Percentiles rank a stretch among this genome's conserved stretches.
phyloP scores from a whole-genome alignment of 2,113 vertebrate species.

The Tetrax tetrax region DNA sequence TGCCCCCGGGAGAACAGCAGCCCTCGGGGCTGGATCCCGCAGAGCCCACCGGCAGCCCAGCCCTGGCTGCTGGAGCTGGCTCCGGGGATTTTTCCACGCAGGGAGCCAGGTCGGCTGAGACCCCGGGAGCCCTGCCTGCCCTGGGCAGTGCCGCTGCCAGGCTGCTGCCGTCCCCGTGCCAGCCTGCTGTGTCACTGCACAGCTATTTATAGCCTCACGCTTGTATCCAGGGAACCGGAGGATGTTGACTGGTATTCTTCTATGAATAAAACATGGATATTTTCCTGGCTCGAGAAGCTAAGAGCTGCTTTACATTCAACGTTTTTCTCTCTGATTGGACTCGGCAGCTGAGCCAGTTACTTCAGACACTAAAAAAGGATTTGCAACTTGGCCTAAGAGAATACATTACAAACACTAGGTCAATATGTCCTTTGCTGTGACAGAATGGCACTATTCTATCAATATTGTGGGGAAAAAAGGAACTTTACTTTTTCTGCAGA shows the following conservation, averaged over 20 bases:
- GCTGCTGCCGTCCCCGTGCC: slow-evolving; percentile 59
- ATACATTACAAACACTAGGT: neutral
- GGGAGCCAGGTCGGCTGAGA: neutral
- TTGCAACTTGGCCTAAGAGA: neutral
- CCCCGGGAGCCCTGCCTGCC: neutral
- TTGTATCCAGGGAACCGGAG: slow-evolving; percentile 73
- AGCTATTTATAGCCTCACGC: slow-evolving; percentile 70
- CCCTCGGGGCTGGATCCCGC: neutral
- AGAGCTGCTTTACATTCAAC: slow-evolving; percentile 3
- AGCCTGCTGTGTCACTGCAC: slow-evolving; percentile 71
- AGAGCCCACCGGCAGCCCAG: neutral
- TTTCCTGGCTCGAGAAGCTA: slow-evolving; percentile 59
- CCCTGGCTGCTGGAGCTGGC: neutral
- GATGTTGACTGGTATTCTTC: slow-evolving; percentile 72
- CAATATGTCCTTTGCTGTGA: neutral
- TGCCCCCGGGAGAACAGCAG: neutral
- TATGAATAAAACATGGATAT: slow-evolving; percentile 71
- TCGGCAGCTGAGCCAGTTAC: neutral
- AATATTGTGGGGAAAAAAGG: neutral
- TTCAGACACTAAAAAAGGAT: neutral
- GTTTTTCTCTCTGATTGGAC: neutral
- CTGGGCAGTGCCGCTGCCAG: neutral
- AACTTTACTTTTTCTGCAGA: neutral
- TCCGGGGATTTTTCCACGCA: neutral
- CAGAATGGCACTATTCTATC: neutral